Evolutionary conservation across 2,797 vertebrate species (phyloP).

Genomic region (Rousettus madagascariensis): DNA sequence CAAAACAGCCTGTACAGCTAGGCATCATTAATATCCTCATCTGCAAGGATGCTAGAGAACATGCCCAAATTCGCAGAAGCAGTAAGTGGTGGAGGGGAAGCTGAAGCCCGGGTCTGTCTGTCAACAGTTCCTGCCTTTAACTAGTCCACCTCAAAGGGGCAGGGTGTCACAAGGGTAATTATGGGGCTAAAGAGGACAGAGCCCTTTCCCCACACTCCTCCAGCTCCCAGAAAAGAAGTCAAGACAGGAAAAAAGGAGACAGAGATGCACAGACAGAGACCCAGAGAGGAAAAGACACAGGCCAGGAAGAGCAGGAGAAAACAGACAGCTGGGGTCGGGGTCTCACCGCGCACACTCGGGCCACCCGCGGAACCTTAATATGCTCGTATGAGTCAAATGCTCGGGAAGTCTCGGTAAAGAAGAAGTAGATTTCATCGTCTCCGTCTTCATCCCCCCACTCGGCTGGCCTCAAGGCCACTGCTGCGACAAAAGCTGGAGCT

Average conservation of each 20-base stretch:
- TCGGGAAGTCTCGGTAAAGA: slow-evolving; percentile 92
- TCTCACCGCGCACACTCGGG: slow-evolving; percentile 92
- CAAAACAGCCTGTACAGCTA: background rate
- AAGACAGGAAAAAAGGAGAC: background rate
- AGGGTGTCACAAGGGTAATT: background rate
- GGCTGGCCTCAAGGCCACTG: slow-evolving; percentile 87
- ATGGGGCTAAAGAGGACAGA: background rate
- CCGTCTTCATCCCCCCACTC: slow-evolving; percentile 85
- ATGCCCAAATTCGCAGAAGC: background rate
- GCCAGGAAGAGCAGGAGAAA: background rate
- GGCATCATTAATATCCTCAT: background rate
- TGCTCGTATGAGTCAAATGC: slow-evolving; percentile 90
- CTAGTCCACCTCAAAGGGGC: background rate
- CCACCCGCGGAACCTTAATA: slow-evolving; percentile 91
- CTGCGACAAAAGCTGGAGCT: slow-evolving; percentile 93
- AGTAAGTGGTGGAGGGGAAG: background rate
- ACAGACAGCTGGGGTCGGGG: background rate
- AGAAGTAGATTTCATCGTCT: slow-evolving; percentile 92
- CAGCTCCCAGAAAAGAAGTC: background rate
- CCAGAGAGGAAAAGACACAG: background rate
- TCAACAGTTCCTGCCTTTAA: background rate
- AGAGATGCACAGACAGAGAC: background rate
- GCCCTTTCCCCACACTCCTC: background rate
- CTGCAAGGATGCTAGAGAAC: background rate
- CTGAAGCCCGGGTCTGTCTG: background rate